Base-by-base conservation (phyloP, 1,140 invertebrate genomes). In the Saxidomus purpurata region DNA sequence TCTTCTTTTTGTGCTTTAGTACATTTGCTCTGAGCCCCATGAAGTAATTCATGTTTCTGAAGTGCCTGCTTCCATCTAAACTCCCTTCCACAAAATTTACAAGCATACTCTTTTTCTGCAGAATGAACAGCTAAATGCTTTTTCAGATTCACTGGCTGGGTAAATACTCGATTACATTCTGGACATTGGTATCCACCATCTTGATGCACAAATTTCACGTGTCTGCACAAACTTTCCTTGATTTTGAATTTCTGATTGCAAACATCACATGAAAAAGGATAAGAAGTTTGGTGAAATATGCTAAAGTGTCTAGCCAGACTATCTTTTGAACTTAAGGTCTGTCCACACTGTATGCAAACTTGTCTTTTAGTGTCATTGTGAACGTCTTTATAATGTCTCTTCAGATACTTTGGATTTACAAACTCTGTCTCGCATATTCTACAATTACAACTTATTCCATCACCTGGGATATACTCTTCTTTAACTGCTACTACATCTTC, bases 281-380 rank as follows among this genome's bases (percentile, higher is more conserved):
- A 88, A 13, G 76, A 36, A 22, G 59, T 25, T 55, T 88, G 86
- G 55, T 88, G 86, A 71, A 88, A 88, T 36, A 88, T 88, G 59
- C 86, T 88, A 49, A 63, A 88, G 71, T 88, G 86, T 22, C 86
- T 38, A 6, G 86, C 77, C 38, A 88, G 31, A 79, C 86, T 88
- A 38, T 88, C 86, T 71, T 88, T 88, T 36, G 86, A 88, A 59
- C 86, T 88, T 8, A 88, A 61, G n/a, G 86, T 79, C 47, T 69
- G 71, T 25, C 86, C 86, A 52, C 86, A 88, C 77, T 81, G 76
- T n/a, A 80, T 52, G 28, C 86, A 88, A 1, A 88, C 77, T 81
- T 88, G 86, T 80, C 43, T 43, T 40, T 88, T 88, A 36, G 17
- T 80, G 28, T 80, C 86, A 80, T 88, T 80, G 49, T 88, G 86